These are phyloP conservation scores for rat (Rattus norvegicus) DNA, from an alignment of 2,113 vertebrate genomes.

Conservation along the genomic window GRCr8 NC_086021.1:28710001-28710500, in stretches of 20 bases:
- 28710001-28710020: neutral
- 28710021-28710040: neutral
- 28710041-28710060: neutral
- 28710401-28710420: no score
- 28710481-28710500: neutral
- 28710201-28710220: no score
- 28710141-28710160: neutral
- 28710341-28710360: neutral
- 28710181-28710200: no score
- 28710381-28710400: neutral
- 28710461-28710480: neutral
- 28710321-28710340: neutral
- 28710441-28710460: neutral
- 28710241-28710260: neutral
- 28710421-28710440: neutral
- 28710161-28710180: neutral
- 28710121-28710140: neutral
- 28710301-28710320: neutral
- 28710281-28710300: neutral
- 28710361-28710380: rapidly evolving
- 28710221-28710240: neutral
- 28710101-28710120: neutral
- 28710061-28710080: no score
- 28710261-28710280: no score
- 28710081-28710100: neutral